Evolutionary conservation across 2,888 invertebrate species (phyloP).

Genomic region (Drosophila glabriapex): DNA sequence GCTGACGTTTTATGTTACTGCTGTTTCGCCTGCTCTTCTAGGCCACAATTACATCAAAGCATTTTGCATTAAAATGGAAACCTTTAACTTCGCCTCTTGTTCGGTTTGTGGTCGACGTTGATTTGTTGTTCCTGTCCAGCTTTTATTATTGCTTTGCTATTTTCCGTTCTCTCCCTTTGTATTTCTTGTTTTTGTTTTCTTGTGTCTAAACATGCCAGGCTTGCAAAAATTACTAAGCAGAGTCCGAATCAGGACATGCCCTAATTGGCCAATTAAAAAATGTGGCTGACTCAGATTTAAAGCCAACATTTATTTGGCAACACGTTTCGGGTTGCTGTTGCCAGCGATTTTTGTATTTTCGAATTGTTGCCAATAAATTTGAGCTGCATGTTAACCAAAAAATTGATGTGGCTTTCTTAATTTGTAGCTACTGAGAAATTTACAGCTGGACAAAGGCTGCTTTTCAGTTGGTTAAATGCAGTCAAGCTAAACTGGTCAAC

Average conservation of each 20-base stretch:
- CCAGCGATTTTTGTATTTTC: slow-evolving; percentile 6
- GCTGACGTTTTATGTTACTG: slow-evolving; percentile 15
- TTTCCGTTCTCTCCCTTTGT: slow-evolving; percentile 4
- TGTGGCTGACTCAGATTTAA: slow-evolving; percentile 40
- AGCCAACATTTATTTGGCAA: slow-evolving; percentile 33
- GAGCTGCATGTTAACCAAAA: slow-evolving; percentile 22
- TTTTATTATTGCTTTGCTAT: slow-evolving; percentile 24
- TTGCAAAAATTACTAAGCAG: slow-evolving; percentile 63
- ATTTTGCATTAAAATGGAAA: slow-evolving; percentile 66
- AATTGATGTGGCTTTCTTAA: background rate
- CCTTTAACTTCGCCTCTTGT: slow-evolving; percentile 57
- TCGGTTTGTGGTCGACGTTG: slow-evolving; percentile 45
- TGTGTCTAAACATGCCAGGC: slow-evolving; percentile 62
- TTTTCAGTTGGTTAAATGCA: background rate
- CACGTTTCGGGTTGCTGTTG: slow-evolving; percentile 21
- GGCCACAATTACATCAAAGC: slow-evolving; percentile 80
- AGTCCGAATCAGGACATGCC: slow-evolving; percentile 26
- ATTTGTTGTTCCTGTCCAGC: slow-evolving; percentile 20
- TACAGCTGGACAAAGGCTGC: background rate
- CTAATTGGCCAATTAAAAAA: slow-evolving; percentile 76
- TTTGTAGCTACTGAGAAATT: background rate
- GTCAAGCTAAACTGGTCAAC: background rate
- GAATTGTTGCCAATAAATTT: slow-evolving; percentile 43
- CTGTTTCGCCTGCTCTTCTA: slow-evolving; percentile 34
- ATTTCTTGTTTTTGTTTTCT: slow-evolving; percentile 39